phyloP scores from a whole-genome alignment of 2,797 vertebrate genomes.

The Melanotaenia trifasciata region DNA sequence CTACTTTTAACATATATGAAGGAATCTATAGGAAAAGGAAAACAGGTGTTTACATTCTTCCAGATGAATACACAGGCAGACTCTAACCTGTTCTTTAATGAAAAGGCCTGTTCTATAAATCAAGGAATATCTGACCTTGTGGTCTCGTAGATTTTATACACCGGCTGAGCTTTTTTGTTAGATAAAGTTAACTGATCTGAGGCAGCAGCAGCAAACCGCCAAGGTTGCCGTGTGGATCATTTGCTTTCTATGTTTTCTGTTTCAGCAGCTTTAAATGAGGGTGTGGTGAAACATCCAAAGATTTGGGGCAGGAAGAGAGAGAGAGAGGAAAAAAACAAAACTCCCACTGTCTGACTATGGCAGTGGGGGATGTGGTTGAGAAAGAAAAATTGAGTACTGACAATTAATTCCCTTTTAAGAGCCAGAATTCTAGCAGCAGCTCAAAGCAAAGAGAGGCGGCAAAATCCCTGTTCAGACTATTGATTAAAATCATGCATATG shows the following conservation, averaged over 20 bases:
- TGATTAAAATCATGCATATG: slow-evolving; percentile 11
- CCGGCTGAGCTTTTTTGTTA: slow-evolving; percentile 33
- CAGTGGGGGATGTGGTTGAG: neutral
- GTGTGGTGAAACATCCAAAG: slow-evolving; percentile 26
- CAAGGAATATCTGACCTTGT: slow-evolving; percentile 59
- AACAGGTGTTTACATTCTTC: neutral
- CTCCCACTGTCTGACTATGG: slow-evolving; percentile 27
- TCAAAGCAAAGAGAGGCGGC: slow-evolving; percentile 17
- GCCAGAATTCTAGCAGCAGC: slow-evolving; percentile 6
- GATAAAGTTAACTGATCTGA: slow-evolving; percentile 56
- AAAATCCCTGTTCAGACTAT: slow-evolving; percentile 4
- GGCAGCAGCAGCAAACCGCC: slow-evolving; percentile 40
- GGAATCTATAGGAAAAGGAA: neutral
- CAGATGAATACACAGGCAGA: neutral
- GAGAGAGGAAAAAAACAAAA: neutral
- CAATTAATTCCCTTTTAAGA: slow-evolving; percentile 12
- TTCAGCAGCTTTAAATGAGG: slow-evolving; percentile 12
- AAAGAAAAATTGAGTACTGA: neutral
- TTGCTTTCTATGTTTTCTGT: slow-evolving; percentile 49
- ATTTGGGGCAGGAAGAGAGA: slow-evolving; percentile 24
- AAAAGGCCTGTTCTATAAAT: slow-evolving; percentile 40
- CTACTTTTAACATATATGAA: neutral
- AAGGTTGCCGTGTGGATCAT: slow-evolving; percentile 45
- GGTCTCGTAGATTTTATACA: slow-evolving; percentile 44
- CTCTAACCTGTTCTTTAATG: slow-evolving; percentile 34